Base-by-base conservation (phyloP, 1,140 invertebrate genomes). In the Drosophila orosa region DNA sequence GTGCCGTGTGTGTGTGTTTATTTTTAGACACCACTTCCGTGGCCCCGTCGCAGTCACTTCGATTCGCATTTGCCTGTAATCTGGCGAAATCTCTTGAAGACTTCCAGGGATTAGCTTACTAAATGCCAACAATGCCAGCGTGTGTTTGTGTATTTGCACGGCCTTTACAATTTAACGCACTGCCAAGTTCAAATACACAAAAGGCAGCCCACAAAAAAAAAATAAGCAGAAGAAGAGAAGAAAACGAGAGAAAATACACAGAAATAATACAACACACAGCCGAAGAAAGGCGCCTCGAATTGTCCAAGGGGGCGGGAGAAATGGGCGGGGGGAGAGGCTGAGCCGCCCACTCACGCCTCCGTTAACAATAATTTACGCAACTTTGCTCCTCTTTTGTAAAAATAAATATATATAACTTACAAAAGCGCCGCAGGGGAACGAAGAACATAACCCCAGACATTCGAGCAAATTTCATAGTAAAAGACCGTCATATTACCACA, bases 341-440 rank as follows among this genome's bases (percentile, higher is more conserved):
- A 31, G 33, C 79, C 77, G 57, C 63, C 56, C 77, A 66, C 72
- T 89, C 83, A 87, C 83, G 83, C 83, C 84, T 83, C 76, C 47
- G 79, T 87, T 87, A 83, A 89, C 83, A 87, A 87, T 87, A 87
- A 87, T 87, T 87, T 89, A 87, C 83, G 83, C 83, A 87, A 87
- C 83, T 87, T 87, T 87, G 83, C 83, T 78, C 83, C 84, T 87
- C 80, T 87, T 87, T 87, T 87, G 83, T 87, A 89, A 89, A 87
- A 87, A 89, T 57, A 69, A 57, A 57, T 58, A 58, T 71, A 71
- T 71, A 87, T 80, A 86, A 89, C 84, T 83, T 87, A 83, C 83
- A 77, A 86, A 83, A 82, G 76, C 72, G 74, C 65, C 74, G 65
- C 42, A 71, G 63, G 45, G 56, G 45, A 45, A 75, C 59, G 56